Evolutionary conservation across 2,888 invertebrate species (phyloP).

Genomic region (Agelastica alni): DNA sequence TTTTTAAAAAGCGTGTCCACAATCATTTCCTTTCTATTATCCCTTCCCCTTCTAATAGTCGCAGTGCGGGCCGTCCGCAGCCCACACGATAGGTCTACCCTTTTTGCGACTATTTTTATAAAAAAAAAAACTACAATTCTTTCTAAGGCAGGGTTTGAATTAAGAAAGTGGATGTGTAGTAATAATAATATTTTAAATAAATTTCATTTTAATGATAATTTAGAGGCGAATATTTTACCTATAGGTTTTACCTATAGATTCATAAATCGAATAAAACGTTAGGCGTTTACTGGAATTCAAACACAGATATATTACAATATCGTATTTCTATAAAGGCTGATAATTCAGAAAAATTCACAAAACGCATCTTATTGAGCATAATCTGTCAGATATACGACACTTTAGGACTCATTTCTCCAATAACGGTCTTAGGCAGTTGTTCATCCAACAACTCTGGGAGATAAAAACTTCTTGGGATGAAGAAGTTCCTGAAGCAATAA

Average conservation of each 20-base stretch:
- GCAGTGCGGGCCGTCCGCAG: no score
- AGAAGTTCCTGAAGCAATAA: conserved; percentile 15
- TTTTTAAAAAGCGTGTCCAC: no score
- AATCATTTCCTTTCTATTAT: no score
- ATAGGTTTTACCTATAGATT: conserved; percentile 13
- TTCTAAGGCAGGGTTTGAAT: no score
- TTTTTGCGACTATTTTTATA: no score
- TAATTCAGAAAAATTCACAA: conserved; percentile 8
- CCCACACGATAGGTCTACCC: no score
- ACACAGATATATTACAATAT: conserved; percentile 24
- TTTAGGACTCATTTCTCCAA: conserved; percentile 19
- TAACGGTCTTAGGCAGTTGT: conserved; percentile 19
- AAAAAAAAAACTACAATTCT: no score
- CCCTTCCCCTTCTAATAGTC: no score
- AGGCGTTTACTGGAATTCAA: conserved; percentile 21
- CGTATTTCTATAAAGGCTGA: not conserved
- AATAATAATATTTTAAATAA: conserved; percentile 1
- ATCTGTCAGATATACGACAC: conserved; percentile 27
- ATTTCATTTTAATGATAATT: no score
- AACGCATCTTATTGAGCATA: conserved; percentile 21
- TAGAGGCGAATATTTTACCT: conserved; percentile 12
- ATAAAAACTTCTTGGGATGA: conserved; percentile 24
- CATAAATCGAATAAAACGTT: conserved; percentile 23
- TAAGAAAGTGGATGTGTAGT: no score
- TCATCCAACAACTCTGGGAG: conserved; percentile 27